Evolutionary conservation across 2,113 vertebrate genomes (phyloP).

Genomic region (Haemorhous mexicanus): DNA sequence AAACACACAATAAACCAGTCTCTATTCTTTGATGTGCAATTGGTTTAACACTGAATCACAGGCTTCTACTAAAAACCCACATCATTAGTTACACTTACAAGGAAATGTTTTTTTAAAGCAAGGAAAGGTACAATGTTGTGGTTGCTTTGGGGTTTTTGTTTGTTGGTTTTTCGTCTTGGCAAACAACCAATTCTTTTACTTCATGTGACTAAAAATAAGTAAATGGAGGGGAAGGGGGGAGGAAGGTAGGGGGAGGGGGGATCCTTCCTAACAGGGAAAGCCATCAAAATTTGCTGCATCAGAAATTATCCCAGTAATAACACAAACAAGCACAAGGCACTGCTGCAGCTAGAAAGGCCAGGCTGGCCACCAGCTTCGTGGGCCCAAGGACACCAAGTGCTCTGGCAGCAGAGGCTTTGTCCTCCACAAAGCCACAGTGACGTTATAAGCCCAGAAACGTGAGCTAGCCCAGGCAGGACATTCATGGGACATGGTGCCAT

Average conservation of each 20-base stretch:
- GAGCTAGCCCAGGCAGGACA: neutral
- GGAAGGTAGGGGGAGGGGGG: neutral
- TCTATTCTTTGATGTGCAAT: neutral
- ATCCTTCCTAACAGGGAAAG: neutral
- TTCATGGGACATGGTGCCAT: fast-evolving
- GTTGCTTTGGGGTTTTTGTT: neutral
- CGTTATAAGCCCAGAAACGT: fast-evolving
- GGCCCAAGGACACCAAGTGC: neutral
- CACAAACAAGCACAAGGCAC: neutral
- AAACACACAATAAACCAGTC: neutral
- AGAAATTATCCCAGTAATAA: neutral
- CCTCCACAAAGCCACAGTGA: neutral
- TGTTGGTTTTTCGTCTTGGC: conserved; percentile 2
- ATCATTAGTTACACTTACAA: neutral
- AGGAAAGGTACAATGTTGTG: conserved; percentile 3
- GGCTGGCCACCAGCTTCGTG: neutral
- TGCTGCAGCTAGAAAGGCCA: neutral
- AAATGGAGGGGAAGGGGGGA: neutral
- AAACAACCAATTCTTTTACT: neutral
- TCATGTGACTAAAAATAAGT: conserved; percentile 29
- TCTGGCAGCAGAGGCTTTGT: neutral
- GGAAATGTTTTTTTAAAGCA: neutral
- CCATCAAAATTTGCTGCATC: neutral
- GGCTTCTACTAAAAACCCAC: neutral
- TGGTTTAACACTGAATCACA: neutral